Evolutionary conservation across 2,888 invertebrate genomes (phyloP), one percentile per base, ranked within the genome.

Genomic region (Drosophila aldrichi): DNA sequence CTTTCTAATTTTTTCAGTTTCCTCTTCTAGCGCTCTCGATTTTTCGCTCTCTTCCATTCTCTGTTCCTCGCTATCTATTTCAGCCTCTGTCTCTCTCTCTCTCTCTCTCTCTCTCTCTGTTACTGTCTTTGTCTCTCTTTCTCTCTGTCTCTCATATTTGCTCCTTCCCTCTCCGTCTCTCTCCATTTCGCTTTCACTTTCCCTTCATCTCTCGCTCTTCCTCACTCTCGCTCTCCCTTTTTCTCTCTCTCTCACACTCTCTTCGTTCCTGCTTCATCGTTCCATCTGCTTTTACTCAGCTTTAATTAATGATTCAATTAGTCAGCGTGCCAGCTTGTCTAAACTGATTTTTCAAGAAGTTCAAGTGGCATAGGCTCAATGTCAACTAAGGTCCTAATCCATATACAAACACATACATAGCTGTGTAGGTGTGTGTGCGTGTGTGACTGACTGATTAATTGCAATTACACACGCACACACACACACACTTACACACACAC

Each of bases 301-400:
- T 73, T 62, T 67, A 43, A 67, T 52, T 65, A 70, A 74, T 77
- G 65, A 62, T 62, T 56, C 56, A 73, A 59, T 68, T 44, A 71
- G 60, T 41, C 44, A 54, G 43, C 20, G 16, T 34, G 29, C 22
- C 38, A 40, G 18, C 34, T 49, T 75, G 54, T 57, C 64, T 82
- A 68, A 71, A 79, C 74, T 69, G 64, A 74, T 79, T 87, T 77
- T 59, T 48, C 66, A 65, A 34, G 32, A 32, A 46, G 48, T 43
- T 62, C 25, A 75, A 70, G 46, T 52, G 41, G 36, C 48, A 57
- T 20, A 36, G 29, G 29, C 69, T 49, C 41, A 68, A 56, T 68
- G 69, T 67, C 48, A 68, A 58, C 52, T 46, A 40, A 61, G 62
- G 36, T 41, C 36, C 40, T 49, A 32, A 40, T 49, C 22, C 14